These are phyloP conservation scores for Pachycephus smyrnensis DNA, from an alignment of 2,888 invertebrate genomes.

Conservation along the genomic window DNA sequence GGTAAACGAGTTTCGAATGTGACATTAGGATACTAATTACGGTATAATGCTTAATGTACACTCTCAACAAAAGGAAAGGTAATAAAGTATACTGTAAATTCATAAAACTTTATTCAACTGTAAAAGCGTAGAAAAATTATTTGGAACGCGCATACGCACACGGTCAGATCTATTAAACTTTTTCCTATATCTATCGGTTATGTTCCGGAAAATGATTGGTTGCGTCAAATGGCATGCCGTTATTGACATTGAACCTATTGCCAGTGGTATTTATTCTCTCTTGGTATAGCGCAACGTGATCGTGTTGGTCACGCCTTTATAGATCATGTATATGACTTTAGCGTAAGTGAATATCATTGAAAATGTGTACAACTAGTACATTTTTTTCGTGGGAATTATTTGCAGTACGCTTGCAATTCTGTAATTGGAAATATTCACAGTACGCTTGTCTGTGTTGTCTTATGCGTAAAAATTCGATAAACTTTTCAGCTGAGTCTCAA, in stretches of 20 bases:
- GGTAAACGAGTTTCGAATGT: neutral
- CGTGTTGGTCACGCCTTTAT: too few relatives aligned
- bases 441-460: neutral
- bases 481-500: neutral
- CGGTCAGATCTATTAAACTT: neutral
- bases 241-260: neutral
- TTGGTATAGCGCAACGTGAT: neutral
- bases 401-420: neutral
- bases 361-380: too few relatives aligned
- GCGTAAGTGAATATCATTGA: too few relatives aligned
- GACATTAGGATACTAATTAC: neutral
- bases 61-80: neutral
- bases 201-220: neutral
- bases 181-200: neutral
- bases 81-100: neutral
- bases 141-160: neutral
- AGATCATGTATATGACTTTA: too few relatives aligned
- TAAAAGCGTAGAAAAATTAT: neutral
- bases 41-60: neutral
- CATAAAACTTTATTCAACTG: neutral
- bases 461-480: neutral
- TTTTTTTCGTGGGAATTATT: too few relatives aligned
- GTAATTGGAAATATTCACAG: neutral
- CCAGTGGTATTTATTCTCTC: neutral
- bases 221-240: neutral